Conservation (phyloP, 2,888 invertebrate genomes). For the Lasioglossum pauxillum region DNA sequence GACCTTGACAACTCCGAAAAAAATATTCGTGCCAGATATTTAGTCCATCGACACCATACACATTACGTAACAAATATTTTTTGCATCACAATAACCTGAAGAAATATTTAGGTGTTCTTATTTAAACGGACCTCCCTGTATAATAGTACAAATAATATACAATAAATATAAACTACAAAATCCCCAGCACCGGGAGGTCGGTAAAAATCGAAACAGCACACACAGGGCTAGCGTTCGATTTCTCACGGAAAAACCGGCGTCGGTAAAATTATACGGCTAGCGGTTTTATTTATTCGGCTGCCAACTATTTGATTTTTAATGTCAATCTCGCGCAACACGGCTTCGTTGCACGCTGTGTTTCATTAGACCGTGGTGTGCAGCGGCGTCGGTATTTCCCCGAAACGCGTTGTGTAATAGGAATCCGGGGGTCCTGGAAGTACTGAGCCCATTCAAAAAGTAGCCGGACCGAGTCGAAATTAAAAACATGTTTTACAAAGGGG, state of each 20-base stretch:
- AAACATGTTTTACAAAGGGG: slow-evolving; percentile 1
- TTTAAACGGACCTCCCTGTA: too few relatives aligned
- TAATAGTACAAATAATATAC: too few relatives aligned
- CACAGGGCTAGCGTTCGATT: neutral
- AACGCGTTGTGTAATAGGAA: neutral
- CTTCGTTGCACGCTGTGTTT: neutral
- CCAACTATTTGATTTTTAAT: neutral
- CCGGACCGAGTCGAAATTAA: neutral
- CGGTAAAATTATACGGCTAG: neutral
- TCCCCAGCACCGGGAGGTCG: neutral
- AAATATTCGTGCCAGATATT: too few relatives aligned
- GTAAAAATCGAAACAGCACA: neutral
- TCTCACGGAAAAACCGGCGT: neutral
- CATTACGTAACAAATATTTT: too few relatives aligned
- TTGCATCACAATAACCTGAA: too few relatives aligned
- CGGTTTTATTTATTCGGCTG: neutral
- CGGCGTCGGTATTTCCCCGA: neutral
- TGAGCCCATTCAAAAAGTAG: neutral
- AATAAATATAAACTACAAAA: neutral
- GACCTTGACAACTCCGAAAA: too few relatives aligned
- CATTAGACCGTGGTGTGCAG: neutral
- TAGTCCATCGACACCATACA: too few relatives aligned
- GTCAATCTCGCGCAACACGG: neutral
- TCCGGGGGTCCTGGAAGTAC: neutral
- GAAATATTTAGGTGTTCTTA: too few relatives aligned